A percentile compares a stretch with the other conserved stretches of the same genome.
Conservation (phyloP, 2,113 vertebrate genomes). For the Poecile atricapillus region DNA sequence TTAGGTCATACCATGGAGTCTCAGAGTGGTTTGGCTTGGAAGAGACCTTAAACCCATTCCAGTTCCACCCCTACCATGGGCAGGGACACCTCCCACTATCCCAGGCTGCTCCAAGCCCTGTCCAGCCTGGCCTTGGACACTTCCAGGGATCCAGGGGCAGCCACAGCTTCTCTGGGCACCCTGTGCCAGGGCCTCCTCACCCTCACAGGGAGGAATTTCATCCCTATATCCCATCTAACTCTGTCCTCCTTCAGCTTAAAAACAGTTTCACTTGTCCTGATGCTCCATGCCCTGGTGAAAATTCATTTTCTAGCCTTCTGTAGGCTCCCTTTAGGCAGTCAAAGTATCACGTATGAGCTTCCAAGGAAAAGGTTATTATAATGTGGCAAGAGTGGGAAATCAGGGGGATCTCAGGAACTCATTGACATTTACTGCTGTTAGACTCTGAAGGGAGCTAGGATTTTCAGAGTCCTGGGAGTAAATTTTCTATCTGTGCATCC, state of each 20-base stretch:
- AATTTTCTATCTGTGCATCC: background rate
- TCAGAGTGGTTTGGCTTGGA: background rate
- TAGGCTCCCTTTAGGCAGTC: background rate
- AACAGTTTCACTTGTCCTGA: background rate
- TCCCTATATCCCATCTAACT: no score
- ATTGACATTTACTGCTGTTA: background rate
- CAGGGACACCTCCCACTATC: rapidly evolving
- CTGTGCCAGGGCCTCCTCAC: rapidly evolving
- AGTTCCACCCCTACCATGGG: rapidly evolving
- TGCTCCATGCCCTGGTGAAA: background rate
- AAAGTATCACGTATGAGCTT: background rate
- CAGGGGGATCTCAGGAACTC: background rate
- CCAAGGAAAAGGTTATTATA: background rate
- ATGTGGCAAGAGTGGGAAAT: background rate
- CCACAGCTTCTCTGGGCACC: background rate
- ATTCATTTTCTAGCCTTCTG: background rate
- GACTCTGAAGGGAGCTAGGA: background rate
- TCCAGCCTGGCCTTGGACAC: background rate
- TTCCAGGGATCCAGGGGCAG: background rate
- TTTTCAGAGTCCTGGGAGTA: background rate
- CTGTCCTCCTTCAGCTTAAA: background rate
- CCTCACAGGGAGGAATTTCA: rapidly evolving
- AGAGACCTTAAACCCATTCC: background rate
- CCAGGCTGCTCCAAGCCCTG: rapidly evolving
- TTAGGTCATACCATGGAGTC: background rate